Evolutionary conservation across 1,140 invertebrate genomes (phyloP).

Genomic region (Macrocentrus cingulum): DNA sequence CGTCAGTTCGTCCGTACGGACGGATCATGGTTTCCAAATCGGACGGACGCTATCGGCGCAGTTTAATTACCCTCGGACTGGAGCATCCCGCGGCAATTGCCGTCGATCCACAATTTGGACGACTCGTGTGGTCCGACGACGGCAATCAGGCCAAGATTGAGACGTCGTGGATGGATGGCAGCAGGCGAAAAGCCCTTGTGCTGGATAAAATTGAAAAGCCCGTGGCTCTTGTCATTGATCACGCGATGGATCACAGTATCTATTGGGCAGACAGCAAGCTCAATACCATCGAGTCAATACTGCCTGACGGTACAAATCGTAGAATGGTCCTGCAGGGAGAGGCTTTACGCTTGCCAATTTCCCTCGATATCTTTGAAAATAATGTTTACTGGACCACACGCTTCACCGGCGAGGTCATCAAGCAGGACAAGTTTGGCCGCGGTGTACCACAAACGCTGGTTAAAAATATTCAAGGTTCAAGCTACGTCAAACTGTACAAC

Average conservation of each 20-base stretch:
- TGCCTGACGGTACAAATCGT: conserved; percentile 78
- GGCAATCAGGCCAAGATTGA: conserved; percentile 85
- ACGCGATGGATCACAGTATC: conserved; percentile 82
- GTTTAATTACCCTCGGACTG: conserved; percentile 70
- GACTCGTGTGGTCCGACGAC: conserved; percentile 88
- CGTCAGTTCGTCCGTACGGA: conserved; percentile 71
- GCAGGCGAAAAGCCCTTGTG: conserved; percentile 77
- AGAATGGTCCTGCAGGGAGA: conserved; percentile 74
- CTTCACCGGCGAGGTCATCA: conserved; percentile 79
- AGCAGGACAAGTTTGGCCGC: conserved; percentile 93
- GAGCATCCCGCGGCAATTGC: conserved; percentile 84
- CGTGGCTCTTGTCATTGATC: conserved; percentile 87
- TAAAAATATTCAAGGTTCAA: conserved; percentile 78
- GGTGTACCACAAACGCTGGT: conserved; percentile 84
- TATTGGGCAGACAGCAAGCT: conserved; percentile 97
- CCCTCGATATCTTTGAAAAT: conserved; percentile 91
- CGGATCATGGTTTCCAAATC: conserved; percentile 83
- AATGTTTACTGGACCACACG: conserved; percentile 86
- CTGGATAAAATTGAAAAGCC: conserved; percentile 80
- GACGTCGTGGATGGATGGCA: conserved; percentile 94
- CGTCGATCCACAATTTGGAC: conserved; percentile 82
- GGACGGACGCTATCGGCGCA: conserved; percentile 85
- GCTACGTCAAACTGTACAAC: conserved; percentile 86
- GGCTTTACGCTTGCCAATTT: conserved; percentile 76
- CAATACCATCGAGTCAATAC: conserved; percentile 89